A percentile compares a stretch with the other conserved stretches of the same genome.
Evolutionary conservation across 2,113 vertebrate genomes (phyloP).

Genomic region (Cygnus atratus): DNA sequence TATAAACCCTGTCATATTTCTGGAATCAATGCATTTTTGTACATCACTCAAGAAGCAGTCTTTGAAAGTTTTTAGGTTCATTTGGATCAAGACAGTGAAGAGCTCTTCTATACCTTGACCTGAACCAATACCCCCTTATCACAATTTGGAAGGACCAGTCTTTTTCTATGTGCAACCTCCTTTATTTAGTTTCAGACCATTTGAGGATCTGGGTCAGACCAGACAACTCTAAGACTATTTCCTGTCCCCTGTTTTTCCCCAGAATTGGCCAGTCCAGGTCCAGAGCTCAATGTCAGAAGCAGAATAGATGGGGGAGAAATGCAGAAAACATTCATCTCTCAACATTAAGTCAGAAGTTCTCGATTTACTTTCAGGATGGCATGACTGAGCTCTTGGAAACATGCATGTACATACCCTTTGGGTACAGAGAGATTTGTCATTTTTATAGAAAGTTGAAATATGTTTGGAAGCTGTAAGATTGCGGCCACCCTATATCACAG

Average conservation of each 20-base stretch:
- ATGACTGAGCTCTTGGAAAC: constrained; percentile 53
- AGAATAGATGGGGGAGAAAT: neutral
- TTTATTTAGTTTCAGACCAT: neutral
- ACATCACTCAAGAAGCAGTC: neutral
- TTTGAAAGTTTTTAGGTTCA: neutral
- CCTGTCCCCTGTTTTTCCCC: neutral
- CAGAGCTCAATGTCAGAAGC: neutral
- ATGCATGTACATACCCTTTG: constrained; percentile 2
- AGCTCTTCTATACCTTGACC: neutral
- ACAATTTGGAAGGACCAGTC: neutral
- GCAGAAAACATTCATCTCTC: neutral
- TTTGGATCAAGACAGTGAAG: neutral
- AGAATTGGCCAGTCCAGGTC: neutral
- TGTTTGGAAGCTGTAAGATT: constrained; percentile 68
- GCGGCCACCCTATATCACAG: constrained; percentile 68
- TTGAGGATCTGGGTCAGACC: neutral
- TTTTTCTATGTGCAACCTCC: neutral
- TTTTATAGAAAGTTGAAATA: constrained; percentile 69
- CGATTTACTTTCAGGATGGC: constrained; percentile 47
- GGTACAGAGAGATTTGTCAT: constrained; percentile 54
- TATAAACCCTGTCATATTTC: neutral
- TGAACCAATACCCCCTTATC: neutral
- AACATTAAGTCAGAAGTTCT: constrained; percentile 47
- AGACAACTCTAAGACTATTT: neutral
- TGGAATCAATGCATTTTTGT: neutral